Evolutionary conservation across 2,113 vertebrate genomes (phyloP), one percentile per base, ranked within the genome.

Genomic region (Proteles cristata): DNA sequence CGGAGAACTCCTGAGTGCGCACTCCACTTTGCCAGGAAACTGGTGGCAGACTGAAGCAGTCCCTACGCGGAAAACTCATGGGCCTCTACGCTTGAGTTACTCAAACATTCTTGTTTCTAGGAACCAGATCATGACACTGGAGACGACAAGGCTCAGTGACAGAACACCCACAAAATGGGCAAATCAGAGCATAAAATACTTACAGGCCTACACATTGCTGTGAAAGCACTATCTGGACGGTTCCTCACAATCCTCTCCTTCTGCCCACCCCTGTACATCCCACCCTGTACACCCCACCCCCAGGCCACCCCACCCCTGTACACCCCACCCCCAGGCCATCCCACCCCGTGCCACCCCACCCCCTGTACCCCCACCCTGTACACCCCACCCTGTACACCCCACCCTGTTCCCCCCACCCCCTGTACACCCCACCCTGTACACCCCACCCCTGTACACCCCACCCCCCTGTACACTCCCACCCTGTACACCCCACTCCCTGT

Each of bases 131-230:
- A 35, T 31, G 68, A 93, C 15, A 63, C 31, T 87, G 55, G 66
- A 65, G 28, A 92, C 92, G 28, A 14, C 80, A 5, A 12, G 25
- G 82, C 92, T 77, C 53, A 5, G 66, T 55, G 97, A 96, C 92
- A 26, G 1, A 48, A 74, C 31, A 90, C 58, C 35, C 73, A 15
- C 2, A 0, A 90, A 55, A 79, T 83, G 61, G 5, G 73, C 63
- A 68, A 71, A 82, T 73, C 92, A 45, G 50, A 53, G 45, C 87
- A 83, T 79, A 26, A 96, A 92, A 79, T 79, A 93, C 80, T 77
- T 43, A 92, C 53, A 50, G 2, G 45, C n/a, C 43, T 21, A 7
- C 43, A 11, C 7, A 50, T 19, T 11, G 25, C 63, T 17, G 10
- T 1, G 73, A n/a, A 50, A 61, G 28, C 10, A 5, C 43, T 79